phyloP scores from a whole-genome alignment of 2,797 vertebrate genomes.

The Philypnodon macrostomus region DNA sequence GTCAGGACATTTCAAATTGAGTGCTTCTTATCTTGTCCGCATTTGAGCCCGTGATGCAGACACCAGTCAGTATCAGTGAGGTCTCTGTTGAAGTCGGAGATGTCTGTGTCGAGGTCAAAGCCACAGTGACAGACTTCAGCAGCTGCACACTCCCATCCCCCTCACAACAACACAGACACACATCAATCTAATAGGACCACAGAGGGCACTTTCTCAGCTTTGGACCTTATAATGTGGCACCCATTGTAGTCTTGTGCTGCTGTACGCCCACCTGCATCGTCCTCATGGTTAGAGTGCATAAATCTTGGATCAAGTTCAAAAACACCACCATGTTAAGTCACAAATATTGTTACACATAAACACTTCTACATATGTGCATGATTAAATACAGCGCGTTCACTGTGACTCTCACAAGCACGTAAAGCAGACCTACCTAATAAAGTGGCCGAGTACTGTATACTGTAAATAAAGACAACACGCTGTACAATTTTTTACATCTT shows the following conservation, averaged over 20 bases:
- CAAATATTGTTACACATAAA: too few relatives aligned
- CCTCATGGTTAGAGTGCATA: too few relatives aligned
- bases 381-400: too few relatives aligned
- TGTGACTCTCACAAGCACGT: too few relatives aligned
- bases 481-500: slow-evolving; percentile 71
- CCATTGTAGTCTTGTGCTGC: too few relatives aligned
- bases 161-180: slow-evolving; percentile 15
- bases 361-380: too few relatives aligned
- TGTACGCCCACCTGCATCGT: too few relatives aligned
- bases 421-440: too few relatives aligned
- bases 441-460: too few relatives aligned
- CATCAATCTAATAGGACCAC: slow-evolving; percentile 5
- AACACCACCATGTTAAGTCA: too few relatives aligned
- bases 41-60: background rate
- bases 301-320: too few relatives aligned
- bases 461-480: slow-evolving; percentile 14
- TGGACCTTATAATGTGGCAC: too few relatives aligned
- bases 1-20: background rate
- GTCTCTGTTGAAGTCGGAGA: slow-evolving; percentile 41
- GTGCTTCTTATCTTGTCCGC: background rate
- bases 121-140: slow-evolving; percentile 36
- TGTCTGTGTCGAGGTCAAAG: slow-evolving; percentile 35
- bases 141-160: slow-evolving; percentile 39
- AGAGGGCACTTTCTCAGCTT: background rate
- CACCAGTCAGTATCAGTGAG: slow-evolving; percentile 11